Percentiles rank a stretch among this genome's conserved stretches.
Conservation (phyloP, 2,113 vertebrate genomes). For the Rhadina sibilatrix region DNA sequence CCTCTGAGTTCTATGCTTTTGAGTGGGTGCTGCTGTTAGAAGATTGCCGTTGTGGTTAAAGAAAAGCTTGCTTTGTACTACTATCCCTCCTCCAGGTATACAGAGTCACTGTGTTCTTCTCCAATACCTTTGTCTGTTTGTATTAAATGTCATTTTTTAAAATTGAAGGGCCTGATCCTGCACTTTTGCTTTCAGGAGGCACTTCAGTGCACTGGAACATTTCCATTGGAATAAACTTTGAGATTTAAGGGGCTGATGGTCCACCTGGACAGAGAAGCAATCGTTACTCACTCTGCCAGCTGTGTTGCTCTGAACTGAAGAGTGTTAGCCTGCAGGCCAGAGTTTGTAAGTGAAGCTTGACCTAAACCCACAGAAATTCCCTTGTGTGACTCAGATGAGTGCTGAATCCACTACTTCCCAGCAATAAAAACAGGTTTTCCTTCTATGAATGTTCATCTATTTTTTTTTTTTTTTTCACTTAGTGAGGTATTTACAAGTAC, state of each 20-base stretch:
- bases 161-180: conserved; percentile 61
- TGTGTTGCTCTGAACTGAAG: background rate
- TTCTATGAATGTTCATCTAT: background rate
- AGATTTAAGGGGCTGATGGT: background rate
- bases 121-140: conserved; percentile 52
- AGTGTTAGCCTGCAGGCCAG: background rate
- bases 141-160: conserved; percentile 70
- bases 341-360: background rate
- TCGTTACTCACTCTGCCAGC: background rate
- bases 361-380: background rate
- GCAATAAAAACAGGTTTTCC: background rate
- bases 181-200: conserved; percentile 18
- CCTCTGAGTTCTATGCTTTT: conserved; percentile 76
- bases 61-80: conserved; percentile 78
- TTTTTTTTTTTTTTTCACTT: background rate
- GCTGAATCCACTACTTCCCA: background rate
- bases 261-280: background rate
- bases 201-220: background rate
- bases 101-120: conserved; percentile 72
- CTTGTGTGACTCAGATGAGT: background rate
- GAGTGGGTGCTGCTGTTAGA: conserved; percentile 76
- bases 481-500: background rate
- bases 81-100: conserved; percentile 70
- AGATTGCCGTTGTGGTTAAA: conserved; percentile 77
- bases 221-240: conserved; percentile 25